Base-by-base conservation (phyloP, 2,797 vertebrate genomes). In the Petrocephalus sullivani region DNA sequence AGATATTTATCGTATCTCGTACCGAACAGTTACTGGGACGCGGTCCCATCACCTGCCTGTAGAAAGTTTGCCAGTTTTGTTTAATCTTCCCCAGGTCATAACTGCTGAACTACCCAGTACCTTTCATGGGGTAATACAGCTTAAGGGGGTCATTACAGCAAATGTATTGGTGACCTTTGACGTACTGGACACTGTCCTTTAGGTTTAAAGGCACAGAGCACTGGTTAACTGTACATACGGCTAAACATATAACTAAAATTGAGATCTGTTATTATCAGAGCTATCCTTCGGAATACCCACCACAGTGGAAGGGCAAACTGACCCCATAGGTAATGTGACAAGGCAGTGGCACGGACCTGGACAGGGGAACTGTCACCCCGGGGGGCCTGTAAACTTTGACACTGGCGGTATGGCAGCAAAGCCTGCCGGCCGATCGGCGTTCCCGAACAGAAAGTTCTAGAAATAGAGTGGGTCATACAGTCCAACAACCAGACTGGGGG, bases 381-480 rank as follows among this genome's bases (percentile, higher is more conserved):
- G 16, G 7, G 57, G 87, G 85, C 37, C 56, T 28, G 37, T 81
- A 60, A 86, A 87, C 60, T 88, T 85, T 71, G 88, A 88, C 88
- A 71, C 82, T 3, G 58, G 58, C 9, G 51, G 82, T 64, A 67
- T 28, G 60, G 19, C 2, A 53, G 37, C 19, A 21, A 12, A 49
- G 78, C 87, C 21, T 6, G 21, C 78, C 2, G 9, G 28, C 33
- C 12, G 3, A 9, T 78, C 71, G 41, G 49, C 28, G 16, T 53
- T 56, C 61, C 84, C 37, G 51, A 67, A 88, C 90, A 88, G 37
- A 53, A 16, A 23, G 51, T 19, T 88, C 88, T 71, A 71, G 64
- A 86, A 90, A 89, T 88, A 88, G 90, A 86, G 56, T 57, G 46
- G 53, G 85, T 82, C 12, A 86, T 21, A 90, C 23, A 67, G 64